Evolutionary conservation across 2,797 vertebrate genomes (phyloP), one percentile per base, ranked within the genome.

Genomic region (Poecilia picta): DNA sequence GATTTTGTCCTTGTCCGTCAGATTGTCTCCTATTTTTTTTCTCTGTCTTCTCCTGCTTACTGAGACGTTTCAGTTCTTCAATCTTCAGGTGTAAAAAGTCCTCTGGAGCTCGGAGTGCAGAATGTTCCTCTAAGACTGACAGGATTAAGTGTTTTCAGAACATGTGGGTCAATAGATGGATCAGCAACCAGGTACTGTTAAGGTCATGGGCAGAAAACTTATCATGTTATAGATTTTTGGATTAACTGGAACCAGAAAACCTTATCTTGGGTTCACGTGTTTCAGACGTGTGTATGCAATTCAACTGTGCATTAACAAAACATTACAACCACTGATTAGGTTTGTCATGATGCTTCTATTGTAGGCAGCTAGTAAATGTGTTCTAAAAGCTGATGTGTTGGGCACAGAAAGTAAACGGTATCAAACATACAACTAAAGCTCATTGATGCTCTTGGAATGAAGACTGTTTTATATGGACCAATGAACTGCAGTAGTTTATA

Each of bases 141-240:
- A 59, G 89, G 90, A 93, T 92, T 91, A 89, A 84, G 74, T 81
- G 53, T 88, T 90, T 90, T 82, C 88, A 84, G 77, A 89, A 82
- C 39, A 78, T 88, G 83, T 77, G 45, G 84, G 77, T 91, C 89
- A 82, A 87, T 64, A 81, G 83, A 82, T 84, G 36, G 59, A 83
- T 81, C 89, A 83, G 53, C 43, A 59, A 84, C 83, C 88, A 41
- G 72, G 73, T 72, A 33, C 73, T 49, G 79, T 77, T 81, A 81
- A 89, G 89, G 87, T 90, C 75, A 85, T 64, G 47, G 74, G 20
- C 43, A 73, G 76, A 79, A 76, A 80, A 10, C 39, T 62, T 73
- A 36, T 81, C 72, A n/a, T 71, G 71, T 70, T 77, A 74, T 71
- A 82, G 72, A 78, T 81, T 71, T 79, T 70, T 74, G 81, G 83